Evolutionary conservation across 2,888 invertebrate species (phyloP), one percentile per base, ranked within the genome.

Genomic region (Harpagoxenus sublaevis): DNA sequence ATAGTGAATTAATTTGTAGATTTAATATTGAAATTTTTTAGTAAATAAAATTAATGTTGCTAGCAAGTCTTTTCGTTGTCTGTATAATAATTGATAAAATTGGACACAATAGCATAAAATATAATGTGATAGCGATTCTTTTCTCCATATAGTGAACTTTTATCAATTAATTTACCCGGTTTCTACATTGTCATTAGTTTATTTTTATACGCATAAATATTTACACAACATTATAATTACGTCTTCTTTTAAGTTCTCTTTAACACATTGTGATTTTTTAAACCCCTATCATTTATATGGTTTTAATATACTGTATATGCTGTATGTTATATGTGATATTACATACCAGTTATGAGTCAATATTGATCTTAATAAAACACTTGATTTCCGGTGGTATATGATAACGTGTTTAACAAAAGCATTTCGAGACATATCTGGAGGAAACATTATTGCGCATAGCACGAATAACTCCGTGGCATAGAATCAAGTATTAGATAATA

Each of bases 401-500:
- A 42, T 57, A 28, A 57, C 35, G 12, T 42, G 6, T 51, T 18
- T 15, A n/a, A 48, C 31, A 57, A 60, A 35, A 15, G 18, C n/a
- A 18, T 65, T 12, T 42, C 6, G 42, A 65, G 3, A 2, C 12
- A 60, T 60, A 18, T 79, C 18, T 23, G 23, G 18, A 71, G 6
- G 3, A 39, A 48, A 18, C 10, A n/a, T 62, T 62, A 8, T 12
- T 51, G 18, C 12, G 10, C 15, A 15, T 28, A 28, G 1, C 18
- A 31, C 45, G 18, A 65, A 18, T 53, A 71, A 39, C 12, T 62
- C 6, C 18, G 57, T 81, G 71, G 39, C 48, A 71, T 35, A 68
- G 66, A 55, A 28, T 42, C 48, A 23, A 71, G 71, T 71, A 57
- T 63, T n/a, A 71, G 71, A 71, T 81, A 60, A 35, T 81, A 81